These are phyloP conservation scores for Brachionus angularis DNA, from an alignment of 1,140 invertebrate species.

Conservation along the genomic window DNA sequence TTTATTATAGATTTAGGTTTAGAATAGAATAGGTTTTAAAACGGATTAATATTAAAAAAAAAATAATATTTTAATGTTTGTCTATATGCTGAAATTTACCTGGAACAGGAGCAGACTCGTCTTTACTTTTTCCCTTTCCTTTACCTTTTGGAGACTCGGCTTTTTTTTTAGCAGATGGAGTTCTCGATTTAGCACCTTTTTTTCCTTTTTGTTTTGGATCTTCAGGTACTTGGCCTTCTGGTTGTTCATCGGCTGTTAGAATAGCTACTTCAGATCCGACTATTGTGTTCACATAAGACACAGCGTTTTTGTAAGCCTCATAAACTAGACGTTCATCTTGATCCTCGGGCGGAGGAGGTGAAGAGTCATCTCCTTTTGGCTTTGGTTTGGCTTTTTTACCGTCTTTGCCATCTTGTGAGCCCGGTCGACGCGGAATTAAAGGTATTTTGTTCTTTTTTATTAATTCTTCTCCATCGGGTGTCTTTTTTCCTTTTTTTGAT, in stretches of 20 bases:
- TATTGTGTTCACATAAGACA: background rate
- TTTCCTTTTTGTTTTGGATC: constrained; percentile 12
- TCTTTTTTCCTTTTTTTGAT: constrained; percentile 47
- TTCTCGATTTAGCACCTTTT: background rate
- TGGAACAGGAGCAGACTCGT: constrained; percentile 1
- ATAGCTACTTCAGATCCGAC: constrained; percentile 48
- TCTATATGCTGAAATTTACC: background rate
- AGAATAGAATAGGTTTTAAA: too few relatives aligned
- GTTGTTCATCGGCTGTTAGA: constrained; percentile 44
- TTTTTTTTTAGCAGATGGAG: constrained; percentile 31
- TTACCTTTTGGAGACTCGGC: constrained; percentile 21
- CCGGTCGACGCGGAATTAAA: constrained; percentile 51
- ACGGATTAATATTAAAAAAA: too few relatives aligned
- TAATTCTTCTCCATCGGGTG: constrained; percentile 5
- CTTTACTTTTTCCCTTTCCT: constrained; percentile 25
- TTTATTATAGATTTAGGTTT: too few relatives aligned
- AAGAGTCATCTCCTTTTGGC: constrained; percentile 47
- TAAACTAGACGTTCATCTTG: constrained; percentile 55
- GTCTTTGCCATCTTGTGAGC: constrained; percentile 43
- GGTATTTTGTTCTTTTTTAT: constrained; percentile 50
- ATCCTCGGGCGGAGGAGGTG: constrained; percentile 51
- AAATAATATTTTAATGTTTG: too few relatives aligned
- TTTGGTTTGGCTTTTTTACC: constrained; percentile 45
- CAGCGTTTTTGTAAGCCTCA: constrained; percentile 50
- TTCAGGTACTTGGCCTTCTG: constrained; percentile 43